These are phyloP conservation scores for Caenorhabditis briggsae DNA, from an alignment of 1,140 invertebrate genomes.

Conservation along the genomic window DNA sequence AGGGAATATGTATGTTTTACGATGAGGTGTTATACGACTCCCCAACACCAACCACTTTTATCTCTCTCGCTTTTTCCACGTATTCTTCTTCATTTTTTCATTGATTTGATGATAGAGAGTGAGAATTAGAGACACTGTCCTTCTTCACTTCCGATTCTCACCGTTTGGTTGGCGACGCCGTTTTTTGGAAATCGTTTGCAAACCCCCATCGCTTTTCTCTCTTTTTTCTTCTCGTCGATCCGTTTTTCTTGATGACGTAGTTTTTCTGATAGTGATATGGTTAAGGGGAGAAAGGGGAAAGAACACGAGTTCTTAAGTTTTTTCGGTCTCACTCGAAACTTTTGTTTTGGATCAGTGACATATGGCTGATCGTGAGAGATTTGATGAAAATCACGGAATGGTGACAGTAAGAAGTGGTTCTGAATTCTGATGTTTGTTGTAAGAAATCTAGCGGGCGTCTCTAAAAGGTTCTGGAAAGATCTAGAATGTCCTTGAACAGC, in stretches of 20 bases:
- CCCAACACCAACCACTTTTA: neutral
- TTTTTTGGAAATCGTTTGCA: conserved; percentile 44
- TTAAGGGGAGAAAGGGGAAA: neutral
- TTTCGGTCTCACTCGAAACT: neutral
- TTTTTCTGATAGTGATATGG: neutral
- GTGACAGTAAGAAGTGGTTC: neutral
- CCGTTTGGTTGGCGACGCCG: neutral
- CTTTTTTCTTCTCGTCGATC: too few species aligned
- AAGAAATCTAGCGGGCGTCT: neutral
- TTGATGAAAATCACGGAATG: too few species aligned
- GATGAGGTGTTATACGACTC: neutral
- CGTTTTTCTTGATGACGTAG: conserved; percentile 22
- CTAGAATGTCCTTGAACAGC: too few species aligned
- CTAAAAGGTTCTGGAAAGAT: too few species aligned
- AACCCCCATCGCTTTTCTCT: neutral
- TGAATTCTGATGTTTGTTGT: conserved; percentile 4
- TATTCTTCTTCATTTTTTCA: neutral
- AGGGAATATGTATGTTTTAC: neutral
- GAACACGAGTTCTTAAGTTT: conserved; percentile 36
- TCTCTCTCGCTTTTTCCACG: neutral
- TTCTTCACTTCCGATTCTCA: neutral
- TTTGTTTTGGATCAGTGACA: too few species aligned
- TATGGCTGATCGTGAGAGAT: too few species aligned
- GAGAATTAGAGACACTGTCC: neutral
- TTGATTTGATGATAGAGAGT: neutral